Evolutionary conservation across 2,797 vertebrate species (phyloP).

Genomic region (Trachops cirrhosus): DNA sequence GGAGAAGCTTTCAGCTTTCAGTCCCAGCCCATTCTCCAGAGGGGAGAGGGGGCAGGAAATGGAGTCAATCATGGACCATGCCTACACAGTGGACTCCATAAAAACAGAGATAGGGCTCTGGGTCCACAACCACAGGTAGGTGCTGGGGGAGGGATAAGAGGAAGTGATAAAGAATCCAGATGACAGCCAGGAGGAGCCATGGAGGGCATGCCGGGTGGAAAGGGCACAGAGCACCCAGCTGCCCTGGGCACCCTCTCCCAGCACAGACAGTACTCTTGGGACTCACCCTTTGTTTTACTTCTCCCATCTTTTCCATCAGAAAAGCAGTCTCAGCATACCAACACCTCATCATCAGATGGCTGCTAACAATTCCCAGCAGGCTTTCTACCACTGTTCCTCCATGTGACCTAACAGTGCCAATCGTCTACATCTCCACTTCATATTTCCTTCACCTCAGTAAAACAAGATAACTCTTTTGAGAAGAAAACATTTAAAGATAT

Average conservation of each 20-base stretch:
- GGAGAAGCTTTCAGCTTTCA: not conserved
- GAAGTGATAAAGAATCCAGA: not conserved
- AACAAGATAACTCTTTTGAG: not conserved
- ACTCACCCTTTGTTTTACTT: not conserved
- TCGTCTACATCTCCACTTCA: not conserved
- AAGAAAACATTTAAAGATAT: not conserved
- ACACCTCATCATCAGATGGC: not conserved
- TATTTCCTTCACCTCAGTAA: not conserved
- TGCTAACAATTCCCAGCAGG: not conserved
- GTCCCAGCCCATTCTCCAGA: not conserved
- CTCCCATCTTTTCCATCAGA: not conserved
- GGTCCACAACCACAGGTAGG: not conserved
- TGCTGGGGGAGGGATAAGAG: not conserved
- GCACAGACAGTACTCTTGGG: not conserved
- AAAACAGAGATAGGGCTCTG: not conserved
- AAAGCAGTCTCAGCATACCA: not conserved
- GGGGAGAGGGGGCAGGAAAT: no score
- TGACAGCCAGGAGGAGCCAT: not conserved
- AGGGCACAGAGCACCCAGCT: not conserved
- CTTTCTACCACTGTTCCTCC: not conserved
- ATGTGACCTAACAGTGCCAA: not conserved
- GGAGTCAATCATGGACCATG: not conserved
- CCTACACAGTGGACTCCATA: not conserved
- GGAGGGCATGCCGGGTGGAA: accelerated
- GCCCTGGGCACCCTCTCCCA: not conserved